phyloP scores from a whole-genome alignment of 37 sponge, comb jelly and placozoan genomes.

The Dysidea cf. avara region DNA sequence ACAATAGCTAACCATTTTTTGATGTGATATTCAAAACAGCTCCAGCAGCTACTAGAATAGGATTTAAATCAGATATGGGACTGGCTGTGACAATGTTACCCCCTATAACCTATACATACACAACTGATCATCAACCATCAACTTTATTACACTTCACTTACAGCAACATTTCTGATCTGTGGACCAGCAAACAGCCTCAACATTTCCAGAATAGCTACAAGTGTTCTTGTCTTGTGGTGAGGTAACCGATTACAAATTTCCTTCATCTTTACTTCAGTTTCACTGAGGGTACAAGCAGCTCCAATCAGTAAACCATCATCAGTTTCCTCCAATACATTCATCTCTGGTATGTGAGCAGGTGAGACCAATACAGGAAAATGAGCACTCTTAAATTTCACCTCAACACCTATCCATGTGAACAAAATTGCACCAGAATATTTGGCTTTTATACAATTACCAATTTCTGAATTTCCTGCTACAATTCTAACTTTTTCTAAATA shows the following conservation, averaged over 20 bases:
- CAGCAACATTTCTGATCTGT: conserved; percentile 85
- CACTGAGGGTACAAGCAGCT: conserved; percentile 63
- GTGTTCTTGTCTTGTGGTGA: conserved; percentile 54
- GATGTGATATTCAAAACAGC: conserved; percentile 57
- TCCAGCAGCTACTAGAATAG: conserved; percentile 64
- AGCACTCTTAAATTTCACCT: conserved; percentile 58
- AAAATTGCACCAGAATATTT: no score
- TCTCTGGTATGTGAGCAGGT: conserved; percentile 64
- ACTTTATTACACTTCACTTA: conserved; percentile 27
- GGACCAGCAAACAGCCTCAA: conserved; percentile 85
- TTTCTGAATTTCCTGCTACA: conserved; percentile 76
- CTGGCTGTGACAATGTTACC: conserved; percentile 84
- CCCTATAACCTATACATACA: conserved; percentile 57
- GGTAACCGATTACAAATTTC: conserved; percentile 5
- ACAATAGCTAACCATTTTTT: conserved; percentile 4
- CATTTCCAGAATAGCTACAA: conserved; percentile 83
- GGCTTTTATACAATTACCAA: conserved; percentile 35
- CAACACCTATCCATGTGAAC: conserved; percentile 59
- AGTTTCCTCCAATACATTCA: conserved; percentile 35
- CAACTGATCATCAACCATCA: not conserved
- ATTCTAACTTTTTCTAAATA: conserved; percentile 54
- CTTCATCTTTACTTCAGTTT: conserved; percentile 30
- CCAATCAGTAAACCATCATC: conserved; percentile 77
- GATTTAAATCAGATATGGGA: conserved; percentile 88
- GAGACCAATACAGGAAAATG: conserved; percentile 68